A percentile compares a stretch with the other conserved stretches of the same genome.
phyloP scores from a whole-genome alignment of 2,113 vertebrate genomes.

The Orcinus orca region DNA sequence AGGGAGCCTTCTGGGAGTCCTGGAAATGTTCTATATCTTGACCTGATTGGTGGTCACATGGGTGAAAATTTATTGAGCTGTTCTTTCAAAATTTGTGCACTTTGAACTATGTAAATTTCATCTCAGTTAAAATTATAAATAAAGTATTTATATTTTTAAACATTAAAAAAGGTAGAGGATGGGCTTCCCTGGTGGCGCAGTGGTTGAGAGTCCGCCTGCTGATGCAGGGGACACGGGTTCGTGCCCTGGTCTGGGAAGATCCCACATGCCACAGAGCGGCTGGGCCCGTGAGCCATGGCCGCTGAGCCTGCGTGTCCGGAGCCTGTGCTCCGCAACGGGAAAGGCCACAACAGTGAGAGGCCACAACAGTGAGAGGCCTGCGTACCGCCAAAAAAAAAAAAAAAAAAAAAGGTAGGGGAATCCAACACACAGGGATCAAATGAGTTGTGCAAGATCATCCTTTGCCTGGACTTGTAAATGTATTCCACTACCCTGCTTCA shows the following conservation, averaged over 20 bases:
- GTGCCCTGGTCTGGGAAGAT: too few species aligned
- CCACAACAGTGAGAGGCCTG: too few species aligned
- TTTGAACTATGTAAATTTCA: neutral
- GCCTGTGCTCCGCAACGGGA: too few species aligned
- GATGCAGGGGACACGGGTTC: too few species aligned
- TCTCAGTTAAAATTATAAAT: conserved; percentile 6
- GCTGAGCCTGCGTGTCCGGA: too few species aligned
- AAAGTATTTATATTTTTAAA: neutral
- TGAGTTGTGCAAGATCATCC: neutral
- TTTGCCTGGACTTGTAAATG: conserved; percentile 19
- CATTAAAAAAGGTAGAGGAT: neutral
- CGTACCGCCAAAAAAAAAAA: too few species aligned
- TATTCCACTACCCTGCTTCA: neutral
- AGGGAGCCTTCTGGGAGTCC: neutral
- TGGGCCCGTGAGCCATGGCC: too few species aligned
- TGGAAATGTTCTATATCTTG: neutral
- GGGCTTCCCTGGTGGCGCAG: too few species aligned
- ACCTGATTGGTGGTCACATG: neutral
- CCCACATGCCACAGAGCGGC: too few species aligned
- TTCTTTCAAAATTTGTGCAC: neutral
- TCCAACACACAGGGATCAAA: conserved; percentile 17
- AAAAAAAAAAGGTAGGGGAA: neutral
- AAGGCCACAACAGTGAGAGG: too few species aligned
- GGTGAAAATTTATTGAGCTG: neutral
- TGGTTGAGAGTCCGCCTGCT: too few species aligned